Evolutionary conservation across 2,888 invertebrate species (phyloP).

Genomic region (Troides helena): DNA sequence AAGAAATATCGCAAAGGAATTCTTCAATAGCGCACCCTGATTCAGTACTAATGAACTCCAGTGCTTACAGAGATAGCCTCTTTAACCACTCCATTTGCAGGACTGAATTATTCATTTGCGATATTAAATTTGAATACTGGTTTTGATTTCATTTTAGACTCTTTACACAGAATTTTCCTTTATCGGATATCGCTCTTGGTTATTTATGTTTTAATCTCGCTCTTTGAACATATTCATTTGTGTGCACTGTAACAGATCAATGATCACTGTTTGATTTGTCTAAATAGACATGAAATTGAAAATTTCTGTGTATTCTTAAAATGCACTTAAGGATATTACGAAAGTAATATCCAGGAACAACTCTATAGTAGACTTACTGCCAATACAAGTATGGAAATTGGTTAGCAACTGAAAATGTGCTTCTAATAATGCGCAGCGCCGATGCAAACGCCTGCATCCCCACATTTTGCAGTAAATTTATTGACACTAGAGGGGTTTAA

Average conservation of each 20-base stretch:
- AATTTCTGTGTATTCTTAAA: too few species aligned
- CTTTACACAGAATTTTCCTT: background rate
- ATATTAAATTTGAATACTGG: conserved; percentile 21
- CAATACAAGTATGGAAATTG: background rate
- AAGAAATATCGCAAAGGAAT: conserved; percentile 25
- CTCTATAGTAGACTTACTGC: background rate
- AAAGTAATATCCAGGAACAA: background rate
- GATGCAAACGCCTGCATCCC: background rate
- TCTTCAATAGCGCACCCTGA: conserved; percentile 14
- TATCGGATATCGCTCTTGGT: background rate
- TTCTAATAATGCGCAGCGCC: background rate
- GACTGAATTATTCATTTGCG: conserved; percentile 23
- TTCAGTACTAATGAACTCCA: conserved; percentile 17
- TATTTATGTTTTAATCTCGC: background rate
- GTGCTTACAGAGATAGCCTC: conserved; percentile 24
- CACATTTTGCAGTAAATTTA: conserved; percentile 6
- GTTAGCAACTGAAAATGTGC: background rate
- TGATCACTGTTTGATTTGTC: too few species aligned
- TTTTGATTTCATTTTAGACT: conserved; percentile 13
- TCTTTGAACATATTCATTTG: background rate
- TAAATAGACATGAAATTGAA: too few species aligned
- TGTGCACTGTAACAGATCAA: background rate
- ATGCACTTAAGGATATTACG: too few species aligned
- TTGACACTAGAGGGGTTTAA: conserved; percentile 6
- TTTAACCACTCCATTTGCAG: conserved; percentile 24